phyloP scores from a whole-genome alignment of 2,888 invertebrate species.

The Macaria notata region DNA sequence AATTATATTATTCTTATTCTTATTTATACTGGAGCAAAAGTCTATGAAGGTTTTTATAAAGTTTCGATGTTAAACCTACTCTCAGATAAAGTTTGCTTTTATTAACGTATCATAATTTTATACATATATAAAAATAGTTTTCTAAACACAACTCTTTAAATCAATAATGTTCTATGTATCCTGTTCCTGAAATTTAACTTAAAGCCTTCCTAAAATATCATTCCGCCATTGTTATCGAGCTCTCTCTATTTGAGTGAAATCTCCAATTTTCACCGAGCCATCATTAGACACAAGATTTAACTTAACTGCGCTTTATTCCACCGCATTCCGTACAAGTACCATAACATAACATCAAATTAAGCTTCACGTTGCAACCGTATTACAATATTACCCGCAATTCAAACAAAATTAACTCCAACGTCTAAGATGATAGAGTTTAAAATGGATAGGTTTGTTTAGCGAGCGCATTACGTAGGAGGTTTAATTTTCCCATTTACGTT shows the following conservation, averaged over 20 bases:
- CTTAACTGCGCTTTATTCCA: constrained; percentile 10
- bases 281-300: constrained; percentile 15
- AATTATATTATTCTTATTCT: no score
- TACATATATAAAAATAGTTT: no score
- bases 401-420: constrained; percentile 14
- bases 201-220: no score
- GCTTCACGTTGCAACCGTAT: constrained; percentile 25
- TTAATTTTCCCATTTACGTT: constrained; percentile 53
- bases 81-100: no score
- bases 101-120: no score
- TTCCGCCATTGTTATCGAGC: no score
- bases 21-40: no score
- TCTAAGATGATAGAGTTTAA: constrained; percentile 12
- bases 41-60: no score
- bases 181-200: no score
- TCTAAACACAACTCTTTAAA: no score
- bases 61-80: no score
- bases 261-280: constrained; percentile 2
- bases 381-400: constrained; percentile 1
- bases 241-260: neutral
- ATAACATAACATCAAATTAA: constrained; percentile 20
- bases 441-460: constrained; percentile 33
- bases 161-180: no score
- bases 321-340: constrained; percentile 17
- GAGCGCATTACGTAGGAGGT: constrained; percentile 38